Conservation (phyloP, 23 tunicate genomes). For the Trididemnum clinides region DNA sequence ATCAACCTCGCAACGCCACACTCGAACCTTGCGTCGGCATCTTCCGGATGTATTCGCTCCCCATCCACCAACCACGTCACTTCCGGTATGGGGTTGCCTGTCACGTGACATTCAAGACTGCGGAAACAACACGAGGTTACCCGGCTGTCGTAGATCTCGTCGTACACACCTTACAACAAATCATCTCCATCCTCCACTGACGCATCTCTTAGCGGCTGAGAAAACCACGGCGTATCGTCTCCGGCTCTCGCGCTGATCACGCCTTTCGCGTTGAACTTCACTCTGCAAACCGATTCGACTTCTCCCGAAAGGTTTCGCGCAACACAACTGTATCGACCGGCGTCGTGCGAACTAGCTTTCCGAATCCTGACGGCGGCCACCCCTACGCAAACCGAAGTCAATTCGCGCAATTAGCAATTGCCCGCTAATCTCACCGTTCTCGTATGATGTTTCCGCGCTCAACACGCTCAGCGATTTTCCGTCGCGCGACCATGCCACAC, state of each 20-base stretch:
- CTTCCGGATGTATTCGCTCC: slow-evolving; percentile 56
- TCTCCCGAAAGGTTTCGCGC: slow-evolving; percentile 92
- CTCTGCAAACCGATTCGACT: slow-evolving; percentile 74
- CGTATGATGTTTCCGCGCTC: slow-evolving; percentile 93
- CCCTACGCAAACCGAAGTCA: slow-evolving; percentile 65
- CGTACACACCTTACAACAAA: slow-evolving; percentile 45
- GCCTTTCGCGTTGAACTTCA: slow-evolving; percentile 24
- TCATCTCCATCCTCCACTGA: slow-evolving; percentile 73
- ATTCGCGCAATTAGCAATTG: too few relatives aligned
- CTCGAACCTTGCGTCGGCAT: slow-evolving; percentile 66
- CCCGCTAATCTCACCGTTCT: slow-evolving; percentile 68
- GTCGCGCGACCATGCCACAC: slow-evolving; percentile 95
- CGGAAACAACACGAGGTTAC: not conserved
- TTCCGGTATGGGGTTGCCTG: slow-evolving; percentile 48
- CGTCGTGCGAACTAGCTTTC: slow-evolving; percentile 73
- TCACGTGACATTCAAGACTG: slow-evolving; percentile 69
- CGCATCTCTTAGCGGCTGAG: slow-evolving; percentile 41
- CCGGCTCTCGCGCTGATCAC: too few relatives aligned
- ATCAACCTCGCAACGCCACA: slow-evolving; percentile 77
- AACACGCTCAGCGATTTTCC: slow-evolving; percentile 85
- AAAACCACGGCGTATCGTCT: slow-evolving; percentile 52
- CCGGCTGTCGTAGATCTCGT: not conserved
- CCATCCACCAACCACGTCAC: slow-evolving; percentile 81
- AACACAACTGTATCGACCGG: slow-evolving; percentile 78
- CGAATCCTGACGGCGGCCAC: slow-evolving; percentile 86